Conservation (phyloP, 2,888 invertebrate genomes). For the Polymixis lichenea region DNA sequence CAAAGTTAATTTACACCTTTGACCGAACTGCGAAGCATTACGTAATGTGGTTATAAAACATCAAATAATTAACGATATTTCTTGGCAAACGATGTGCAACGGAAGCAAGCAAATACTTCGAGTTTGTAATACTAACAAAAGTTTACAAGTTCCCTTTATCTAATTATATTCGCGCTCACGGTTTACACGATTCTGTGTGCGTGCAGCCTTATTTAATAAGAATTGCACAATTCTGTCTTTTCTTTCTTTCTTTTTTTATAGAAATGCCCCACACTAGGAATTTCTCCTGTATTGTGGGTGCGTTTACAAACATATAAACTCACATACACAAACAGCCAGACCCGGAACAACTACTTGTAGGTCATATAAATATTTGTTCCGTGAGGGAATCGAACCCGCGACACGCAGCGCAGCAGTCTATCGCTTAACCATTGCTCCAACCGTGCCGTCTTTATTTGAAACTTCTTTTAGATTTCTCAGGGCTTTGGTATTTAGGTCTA, state of each 20-base stretch:
- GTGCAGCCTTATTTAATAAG: conserved; percentile 22
- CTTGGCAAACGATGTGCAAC: conserved; percentile 17
- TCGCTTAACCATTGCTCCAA: no score
- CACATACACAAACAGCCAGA: no score
- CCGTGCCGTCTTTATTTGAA: conserved; percentile 38
- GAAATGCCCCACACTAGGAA: no score
- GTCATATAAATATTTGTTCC: no score
- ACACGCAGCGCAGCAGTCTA: no score
- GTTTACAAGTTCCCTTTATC: conserved; percentile 27
- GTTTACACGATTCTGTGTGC: conserved; percentile 18
- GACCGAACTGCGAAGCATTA: conserved; percentile 23
- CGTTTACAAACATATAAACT: no score
- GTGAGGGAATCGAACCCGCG: no score
- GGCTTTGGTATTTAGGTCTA: conserved; percentile 55
- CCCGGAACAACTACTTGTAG: no score
- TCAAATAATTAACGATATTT: conserved; percentile 10
- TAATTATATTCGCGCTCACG: conserved; percentile 37
- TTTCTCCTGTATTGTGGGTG: no score
- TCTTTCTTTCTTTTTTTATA: no score
- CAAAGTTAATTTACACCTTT: conserved; percentile 29
- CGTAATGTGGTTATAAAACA: conserved; percentile 18
- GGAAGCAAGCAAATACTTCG: conserved; percentile 23
- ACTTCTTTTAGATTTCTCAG: conserved; percentile 37
- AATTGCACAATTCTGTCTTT: conserved; percentile 4
- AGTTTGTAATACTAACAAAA: conserved; percentile 33